Conservation (phyloP, 2,797 vertebrate genomes). For the Pagetopsis macropterus region DNA sequence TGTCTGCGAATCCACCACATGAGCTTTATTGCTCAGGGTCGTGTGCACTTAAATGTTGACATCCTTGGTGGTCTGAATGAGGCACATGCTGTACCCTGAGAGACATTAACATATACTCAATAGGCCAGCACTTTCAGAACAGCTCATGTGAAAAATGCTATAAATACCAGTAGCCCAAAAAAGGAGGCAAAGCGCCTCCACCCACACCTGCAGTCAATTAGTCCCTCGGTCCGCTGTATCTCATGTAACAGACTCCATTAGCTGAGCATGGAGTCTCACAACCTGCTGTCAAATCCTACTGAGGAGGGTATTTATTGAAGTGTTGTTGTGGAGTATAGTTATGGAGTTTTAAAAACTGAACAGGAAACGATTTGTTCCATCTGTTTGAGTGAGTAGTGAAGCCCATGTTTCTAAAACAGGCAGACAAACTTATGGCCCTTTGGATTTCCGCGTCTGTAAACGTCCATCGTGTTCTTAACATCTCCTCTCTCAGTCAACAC, state of each 20-base stretch:
- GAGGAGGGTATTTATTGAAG: no score
- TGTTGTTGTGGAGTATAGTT: background rate
- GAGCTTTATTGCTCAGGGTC: background rate
- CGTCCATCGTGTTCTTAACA: slow-evolving; percentile 17
- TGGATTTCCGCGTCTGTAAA: slow-evolving; percentile 23
- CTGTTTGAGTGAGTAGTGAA: background rate
- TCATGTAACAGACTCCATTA: slow-evolving; percentile 11
- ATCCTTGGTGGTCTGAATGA: background rate
- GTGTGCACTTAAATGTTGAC: background rate
- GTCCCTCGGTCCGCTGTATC: slow-evolving; percentile 17
- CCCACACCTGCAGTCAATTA: slow-evolving; percentile 56
- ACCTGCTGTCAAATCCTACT: background rate
- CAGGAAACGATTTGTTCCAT: background rate
- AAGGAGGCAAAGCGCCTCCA: slow-evolving; percentile 26
- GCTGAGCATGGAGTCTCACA: slow-evolving; percentile 4
- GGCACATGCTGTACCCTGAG: background rate
- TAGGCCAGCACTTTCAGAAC: background rate
- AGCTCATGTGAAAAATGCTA: slow-evolving; percentile 36
- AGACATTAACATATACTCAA: background rate
- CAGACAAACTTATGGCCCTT: background rate
- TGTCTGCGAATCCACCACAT: background rate
- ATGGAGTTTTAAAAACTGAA: no score
- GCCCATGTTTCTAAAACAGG: background rate
- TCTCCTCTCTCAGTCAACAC: slow-evolving; percentile 46
- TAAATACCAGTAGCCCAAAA: slow-evolving; percentile 51